Evolutionary conservation across 1,140 invertebrate species (phyloP), one percentile per base, ranked within the genome.

Genomic region (Berghia stephanieae): DNA sequence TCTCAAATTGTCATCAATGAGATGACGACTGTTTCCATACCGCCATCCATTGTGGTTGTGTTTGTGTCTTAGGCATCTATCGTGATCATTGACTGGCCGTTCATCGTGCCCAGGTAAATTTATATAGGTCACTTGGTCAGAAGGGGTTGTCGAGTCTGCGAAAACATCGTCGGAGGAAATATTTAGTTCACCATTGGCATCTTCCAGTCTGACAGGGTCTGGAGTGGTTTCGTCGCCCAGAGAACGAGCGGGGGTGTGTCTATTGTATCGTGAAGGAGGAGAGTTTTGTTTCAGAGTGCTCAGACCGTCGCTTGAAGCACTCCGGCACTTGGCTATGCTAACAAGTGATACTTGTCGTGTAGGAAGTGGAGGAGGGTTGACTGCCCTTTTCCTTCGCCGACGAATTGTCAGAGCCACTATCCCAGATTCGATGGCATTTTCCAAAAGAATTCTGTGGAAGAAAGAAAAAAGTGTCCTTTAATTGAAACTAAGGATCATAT

Each of bases 351-450:
- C 78, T 34, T 81, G 79, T 36, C 80, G 67, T 57, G 76, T 74
- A 1, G 80, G 79, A 3, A 74, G 72, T 10, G 80, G 80, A 13
- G 81, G 82, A 18, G 81, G 82, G 24, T 75, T 73, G 16, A 79
- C 78, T 27, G 82, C 80, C n/a, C 83, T 63, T 57, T 81, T 83
- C 27, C 82, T 78, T 6, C 82, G 73, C 43, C 84, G 73, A n/a
- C 84, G 69, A 46, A 86, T 68, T 13, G 83, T 84, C 79, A 86
- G 80, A 4, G 79, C 79, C 27, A 86, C 80, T 38, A 78, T 74
- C 2, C 84, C 84, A 16, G 81, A 80, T 43, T 77, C 77, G 4
- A 84, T 78, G 2, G 84, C 84, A 66, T 78, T 82, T 34, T 78
- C 52, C 24, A 86, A 72, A 6, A 86, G 68, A 27, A 82, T 34